Evolutionary conservation across 2,113 vertebrate species (phyloP).

Genomic region (Emydura subglobosa): DNA sequence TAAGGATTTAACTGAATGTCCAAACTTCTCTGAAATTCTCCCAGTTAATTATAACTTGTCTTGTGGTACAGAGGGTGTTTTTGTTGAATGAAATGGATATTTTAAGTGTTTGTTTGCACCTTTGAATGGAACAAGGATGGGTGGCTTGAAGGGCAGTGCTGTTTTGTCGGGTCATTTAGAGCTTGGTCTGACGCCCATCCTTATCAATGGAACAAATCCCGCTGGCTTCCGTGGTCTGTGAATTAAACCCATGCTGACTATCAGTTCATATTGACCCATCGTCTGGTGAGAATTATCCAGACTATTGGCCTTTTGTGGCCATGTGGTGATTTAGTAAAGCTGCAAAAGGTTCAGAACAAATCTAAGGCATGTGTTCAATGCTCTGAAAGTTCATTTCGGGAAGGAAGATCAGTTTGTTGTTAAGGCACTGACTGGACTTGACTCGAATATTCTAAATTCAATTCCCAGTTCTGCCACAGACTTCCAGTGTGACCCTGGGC

Average conservation of each 20-base stretch:
- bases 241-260: neutral
- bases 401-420: neutral
- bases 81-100: constrained; percentile 1
- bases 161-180: neutral
- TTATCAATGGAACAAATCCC: neutral
- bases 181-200: neutral
- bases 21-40: constrained; percentile 38
- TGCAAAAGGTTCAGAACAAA: neutral
- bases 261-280: neutral
- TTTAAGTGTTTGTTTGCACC: neutral
- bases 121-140: neutral
- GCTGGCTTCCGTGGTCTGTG: neutral
- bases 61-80: constrained; percentile 6
- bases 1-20: neutral
- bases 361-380: neutral
- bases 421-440: no score
- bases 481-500: constrained; percentile 21
- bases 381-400: neutral
- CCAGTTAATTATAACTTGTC: constrained; percentile 32
- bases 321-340: neutral
- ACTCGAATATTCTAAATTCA: no score
- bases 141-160: neutral
- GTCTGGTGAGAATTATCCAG: neutral
- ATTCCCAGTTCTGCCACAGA: no score
- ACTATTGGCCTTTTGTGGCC: neutral